A percentile compares a stretch with the other conserved stretches of the same genome.
These are phyloP conservation scores for Drosophila prosaltans DNA, from an alignment of 1,140 invertebrate species.

Conservation along the genomic window DNA sequence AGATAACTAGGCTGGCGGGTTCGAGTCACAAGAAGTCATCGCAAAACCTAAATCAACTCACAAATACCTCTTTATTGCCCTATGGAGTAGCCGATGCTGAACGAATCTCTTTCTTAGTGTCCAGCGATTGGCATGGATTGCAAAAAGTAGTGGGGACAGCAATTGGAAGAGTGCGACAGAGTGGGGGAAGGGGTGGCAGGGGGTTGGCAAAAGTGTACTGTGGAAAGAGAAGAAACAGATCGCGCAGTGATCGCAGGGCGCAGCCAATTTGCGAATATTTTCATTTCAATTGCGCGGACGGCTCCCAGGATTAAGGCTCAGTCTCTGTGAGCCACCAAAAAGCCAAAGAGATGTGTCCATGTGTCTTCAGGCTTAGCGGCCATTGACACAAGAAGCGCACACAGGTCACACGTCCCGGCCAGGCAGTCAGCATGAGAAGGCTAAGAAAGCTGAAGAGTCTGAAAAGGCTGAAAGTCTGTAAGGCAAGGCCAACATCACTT, in stretches of 20 bases:
- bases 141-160: neutral
- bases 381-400: constrained; percentile 69
- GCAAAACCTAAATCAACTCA: neutral
- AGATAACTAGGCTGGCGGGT: too few species aligned
- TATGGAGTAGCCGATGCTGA: constrained; percentile 11
- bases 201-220: constrained; percentile 2
- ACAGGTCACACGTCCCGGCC: constrained; percentile 42
- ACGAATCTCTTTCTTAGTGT: constrained; percentile 17
- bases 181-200: neutral
- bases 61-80: neutral
- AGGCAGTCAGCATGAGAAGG: constrained; percentile 15
- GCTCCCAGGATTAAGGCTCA: constrained; percentile 58
- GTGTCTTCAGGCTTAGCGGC: constrained; percentile 40
- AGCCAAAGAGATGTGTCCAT: constrained; percentile 8
- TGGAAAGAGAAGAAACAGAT: constrained; percentile 23
- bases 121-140: constrained; percentile 8
- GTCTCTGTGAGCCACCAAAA: constrained; percentile 4
- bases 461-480: neutral
- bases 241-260: constrained; percentile 53
- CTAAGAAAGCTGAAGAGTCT: constrained; percentile 10
- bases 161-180: too few species aligned
- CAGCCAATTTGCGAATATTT: constrained; percentile 83
- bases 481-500: constrained; percentile 8
- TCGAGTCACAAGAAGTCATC: too few species aligned
- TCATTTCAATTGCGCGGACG: constrained; percentile 76